These are phyloP conservation scores for Pollicipes pollicipes DNA, from an alignment of 1,140 invertebrate genomes.

Conservation along the genomic window DNA sequence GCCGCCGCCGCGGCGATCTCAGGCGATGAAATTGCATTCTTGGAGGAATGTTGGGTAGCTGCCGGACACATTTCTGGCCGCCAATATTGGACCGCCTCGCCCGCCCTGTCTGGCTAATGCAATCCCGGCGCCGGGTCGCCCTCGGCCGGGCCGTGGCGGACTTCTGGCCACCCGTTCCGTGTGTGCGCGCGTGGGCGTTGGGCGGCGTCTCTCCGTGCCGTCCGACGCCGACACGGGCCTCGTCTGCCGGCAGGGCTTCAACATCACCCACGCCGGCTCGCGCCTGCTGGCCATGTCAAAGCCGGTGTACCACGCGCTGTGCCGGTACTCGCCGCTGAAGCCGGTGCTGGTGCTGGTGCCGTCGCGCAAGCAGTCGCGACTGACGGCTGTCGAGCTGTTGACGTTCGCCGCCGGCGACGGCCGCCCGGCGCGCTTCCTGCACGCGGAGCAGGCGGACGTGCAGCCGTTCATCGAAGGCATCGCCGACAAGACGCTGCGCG, in stretches of 20 bases:
- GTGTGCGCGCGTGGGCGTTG: too few species aligned
- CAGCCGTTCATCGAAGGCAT: slow-evolving; percentile 71
- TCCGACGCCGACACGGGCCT: too few species aligned
- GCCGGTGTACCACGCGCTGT: slow-evolving; percentile 87
- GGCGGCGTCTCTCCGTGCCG: too few species aligned
- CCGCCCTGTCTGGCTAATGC: not conserved
- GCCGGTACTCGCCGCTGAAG: slow-evolving; percentile 65
- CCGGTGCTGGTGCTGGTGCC: slow-evolving; percentile 95
- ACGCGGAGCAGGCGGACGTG: slow-evolving; percentile 66
- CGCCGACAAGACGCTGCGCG: slow-evolving; percentile 44
- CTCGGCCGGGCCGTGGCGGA: too few species aligned
- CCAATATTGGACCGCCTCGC: slow-evolving; percentile 29
- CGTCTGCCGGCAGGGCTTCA: slow-evolving; percentile 70
- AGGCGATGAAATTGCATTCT: too few species aligned
- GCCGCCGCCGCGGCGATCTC: slow-evolving; percentile 87
- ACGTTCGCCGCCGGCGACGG: slow-evolving; percentile 81
- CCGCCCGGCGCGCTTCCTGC: slow-evolving; percentile 67
- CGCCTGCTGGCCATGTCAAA: slow-evolving; percentile 92
- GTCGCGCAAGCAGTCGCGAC: slow-evolving; percentile 72
- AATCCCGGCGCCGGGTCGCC: too few species aligned
- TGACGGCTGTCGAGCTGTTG: slow-evolving; percentile 86
- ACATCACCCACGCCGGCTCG: slow-evolving; percentile 91
- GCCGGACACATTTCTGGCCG: too few species aligned
- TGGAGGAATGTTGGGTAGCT: too few species aligned
- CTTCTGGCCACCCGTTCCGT: too few species aligned